Evolutionary conservation across 2,797 vertebrate species (phyloP).

Genomic region (Discoglossus pictus): DNA sequence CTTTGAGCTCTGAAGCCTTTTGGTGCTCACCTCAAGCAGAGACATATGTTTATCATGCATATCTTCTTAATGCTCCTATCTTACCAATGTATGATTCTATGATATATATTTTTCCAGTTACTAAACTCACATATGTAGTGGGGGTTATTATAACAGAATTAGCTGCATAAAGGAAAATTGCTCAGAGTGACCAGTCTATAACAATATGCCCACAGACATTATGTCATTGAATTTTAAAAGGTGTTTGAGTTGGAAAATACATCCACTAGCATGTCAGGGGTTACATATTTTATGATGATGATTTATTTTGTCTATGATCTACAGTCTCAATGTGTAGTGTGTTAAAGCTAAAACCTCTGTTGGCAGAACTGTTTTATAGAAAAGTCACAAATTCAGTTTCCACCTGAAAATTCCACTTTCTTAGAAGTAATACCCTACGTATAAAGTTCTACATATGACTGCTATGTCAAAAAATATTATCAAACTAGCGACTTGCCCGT

Average conservation of each 20-base stretch:
- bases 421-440: background rate
- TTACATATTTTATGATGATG: constrained; percentile 64
- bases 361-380: constrained; percentile 22
- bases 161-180: constrained; percentile 45
- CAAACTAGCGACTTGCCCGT: too few species aligned
- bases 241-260: constrained; percentile 64
- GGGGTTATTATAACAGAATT: constrained; percentile 52
- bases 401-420: constrained; percentile 31
- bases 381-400: constrained; percentile 32
- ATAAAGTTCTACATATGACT: too few species aligned
- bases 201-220: constrained; percentile 63
- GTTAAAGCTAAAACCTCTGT: constrained; percentile 7
- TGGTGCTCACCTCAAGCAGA: too few species aligned
- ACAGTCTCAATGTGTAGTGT: constrained; percentile 53
- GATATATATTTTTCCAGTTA: constrained; percentile 41
- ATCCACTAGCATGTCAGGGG: constrained; percentile 57
- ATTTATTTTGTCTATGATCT: constrained; percentile 55
- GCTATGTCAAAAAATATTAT: too few species aligned
- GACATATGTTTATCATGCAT: too few species aligned
- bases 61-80: constrained; percentile 7
- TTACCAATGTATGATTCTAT: constrained; percentile 8
- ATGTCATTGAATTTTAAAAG: constrained; percentile 64
- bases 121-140: constrained; percentile 11
- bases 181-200: constrained; percentile 51
- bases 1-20: too few species aligned